Evolutionary conservation across 2,797 vertebrate genomes (phyloP), one percentile per base, ranked within the genome.

Genomic region (Microcaecilia unicolor): DNA sequence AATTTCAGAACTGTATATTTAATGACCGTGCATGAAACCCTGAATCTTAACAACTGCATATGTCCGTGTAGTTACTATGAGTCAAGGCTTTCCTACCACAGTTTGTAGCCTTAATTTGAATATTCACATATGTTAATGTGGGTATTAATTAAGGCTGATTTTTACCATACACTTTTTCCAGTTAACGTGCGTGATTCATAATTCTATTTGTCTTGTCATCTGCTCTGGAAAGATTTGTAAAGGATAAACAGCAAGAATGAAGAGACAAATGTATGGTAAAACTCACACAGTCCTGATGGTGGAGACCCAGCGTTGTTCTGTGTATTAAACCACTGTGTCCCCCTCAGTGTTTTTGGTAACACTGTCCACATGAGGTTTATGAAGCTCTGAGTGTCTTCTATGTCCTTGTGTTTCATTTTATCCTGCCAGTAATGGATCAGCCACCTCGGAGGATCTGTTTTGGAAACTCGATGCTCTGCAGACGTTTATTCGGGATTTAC

Each of bases 381-480:
- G 30, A 31, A 35, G 48, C 27, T 57, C 15, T 9, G n/a, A 20
- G 51, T 28, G n/a, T 28, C 34, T 7, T 15, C 37, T 50, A n/a
- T 81, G 55, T 80, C 51, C 53, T 25, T 25, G 13, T 61, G 70
- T 49, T 64, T 62, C 48, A 15, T 77, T 55, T 70, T 76, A 35
- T 62, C 58, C 79, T 70, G 57, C 43, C 73, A 99, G 96, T 72
- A 93, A 98, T 5, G 96, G 96, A 53, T 99, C 96, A 17, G 92
- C 90, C 23, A 99, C 93, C 1, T 98, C 96, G 0, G 96, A 99
- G 74, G 96, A 99, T 58, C 84, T 99, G 49, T 99, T 99, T 76
- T 99, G 96, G 96, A 99, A 99, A 72, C 81, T 99, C 3, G 94
- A 99, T 28, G 96, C 96, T 49, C 82, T 99, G 19, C 96, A 99